Percentiles rank a stretch among this genome's conserved stretches.
Conservation (phyloP, 2,797 vertebrate species). For the Mus caroli region DNA sequence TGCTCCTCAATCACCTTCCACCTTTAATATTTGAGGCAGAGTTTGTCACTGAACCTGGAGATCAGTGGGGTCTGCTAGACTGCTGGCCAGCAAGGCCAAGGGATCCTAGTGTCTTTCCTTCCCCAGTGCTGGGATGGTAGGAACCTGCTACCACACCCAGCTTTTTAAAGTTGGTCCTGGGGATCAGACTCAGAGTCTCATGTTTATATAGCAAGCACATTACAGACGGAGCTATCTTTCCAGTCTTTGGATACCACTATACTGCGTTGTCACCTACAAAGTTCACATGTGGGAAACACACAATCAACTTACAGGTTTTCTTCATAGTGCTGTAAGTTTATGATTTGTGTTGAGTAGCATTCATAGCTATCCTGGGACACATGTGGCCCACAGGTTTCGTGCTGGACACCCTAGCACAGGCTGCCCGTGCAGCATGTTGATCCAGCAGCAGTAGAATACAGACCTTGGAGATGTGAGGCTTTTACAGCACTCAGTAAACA, state of each 20-base stretch:
- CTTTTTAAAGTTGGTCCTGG: background rate
- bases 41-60: background rate
- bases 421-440: background rate
- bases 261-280: background rate
- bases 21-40: background rate
- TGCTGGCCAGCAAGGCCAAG: background rate
- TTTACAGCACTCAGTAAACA: background rate
- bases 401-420: background rate
- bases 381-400: background rate
- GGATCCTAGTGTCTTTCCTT: background rate
- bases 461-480: background rate
- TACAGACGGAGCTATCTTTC: background rate
- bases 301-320: background rate
- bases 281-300: background rate
- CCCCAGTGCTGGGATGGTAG: background rate
- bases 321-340: background rate
- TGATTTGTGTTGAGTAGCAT: background rate
- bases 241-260: background rate
- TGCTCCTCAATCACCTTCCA: background rate
- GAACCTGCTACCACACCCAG: background rate
- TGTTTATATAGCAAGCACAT: background rate
- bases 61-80: background rate
- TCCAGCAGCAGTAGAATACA: background rate
- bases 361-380: background rate
- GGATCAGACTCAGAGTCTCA: background rate